Evolutionary conservation across 2,113 vertebrate genomes (phyloP).

Genomic region (Apteryx mantelli): DNA sequence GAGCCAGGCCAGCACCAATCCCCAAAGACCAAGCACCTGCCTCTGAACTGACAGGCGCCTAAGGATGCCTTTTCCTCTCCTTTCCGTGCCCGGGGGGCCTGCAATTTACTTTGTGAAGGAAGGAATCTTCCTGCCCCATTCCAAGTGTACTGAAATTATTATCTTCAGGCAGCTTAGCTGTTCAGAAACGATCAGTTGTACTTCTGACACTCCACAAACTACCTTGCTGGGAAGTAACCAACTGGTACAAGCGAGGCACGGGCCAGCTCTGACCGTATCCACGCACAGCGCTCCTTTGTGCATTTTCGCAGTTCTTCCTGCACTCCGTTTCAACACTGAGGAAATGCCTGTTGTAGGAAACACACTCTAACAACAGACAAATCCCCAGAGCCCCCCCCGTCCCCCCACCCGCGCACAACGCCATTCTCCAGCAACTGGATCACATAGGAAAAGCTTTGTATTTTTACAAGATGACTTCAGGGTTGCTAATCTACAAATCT

Average conservation of each 20-base stretch:
- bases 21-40: not conserved
- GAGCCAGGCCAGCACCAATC: not conserved
- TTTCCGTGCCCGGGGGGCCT: not conserved
- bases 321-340: fast-evolving
- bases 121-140: not conserved
- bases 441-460: not conserved
- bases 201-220: fast-evolving
- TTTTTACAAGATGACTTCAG: not conserved
- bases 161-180: not conserved
- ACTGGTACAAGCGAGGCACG: fast-evolving
- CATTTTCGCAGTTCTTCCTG: not conserved
- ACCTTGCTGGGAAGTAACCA: not conserved
- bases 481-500: not conserved
- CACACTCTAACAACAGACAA: not conserved
- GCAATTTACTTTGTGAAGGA: not conserved
- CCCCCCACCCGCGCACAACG: too few species aligned
- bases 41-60: not conserved
- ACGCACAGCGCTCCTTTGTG: not conserved
- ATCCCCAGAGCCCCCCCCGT: too few species aligned
- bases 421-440: too few species aligned
- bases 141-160: not conserved
- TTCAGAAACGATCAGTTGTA: not conserved
- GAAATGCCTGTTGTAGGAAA: not conserved
- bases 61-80: not conserved
- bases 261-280: fast-evolving